phyloP scores from a whole-genome alignment of 2,888 invertebrate genomes.

The Psylliodes chrysocephalus region DNA sequence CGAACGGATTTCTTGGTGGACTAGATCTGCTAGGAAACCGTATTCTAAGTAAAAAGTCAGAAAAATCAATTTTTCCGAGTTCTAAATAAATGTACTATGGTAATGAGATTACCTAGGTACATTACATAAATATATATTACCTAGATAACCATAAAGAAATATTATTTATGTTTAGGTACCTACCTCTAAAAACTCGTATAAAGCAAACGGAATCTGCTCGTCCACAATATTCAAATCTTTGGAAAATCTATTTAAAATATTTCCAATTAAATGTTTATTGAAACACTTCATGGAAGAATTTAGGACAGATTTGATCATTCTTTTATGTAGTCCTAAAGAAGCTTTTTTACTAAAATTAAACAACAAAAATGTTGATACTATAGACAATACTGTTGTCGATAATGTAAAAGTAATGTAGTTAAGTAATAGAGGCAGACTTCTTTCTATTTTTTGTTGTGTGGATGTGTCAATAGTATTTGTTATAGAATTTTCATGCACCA shows the following conservation, averaged over 20 bases:
- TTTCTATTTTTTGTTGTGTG: not conserved
- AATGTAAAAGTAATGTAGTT: slow-evolving; percentile 36
- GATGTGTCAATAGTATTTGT: not conserved
- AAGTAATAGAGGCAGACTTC: slow-evolving; percentile 3
- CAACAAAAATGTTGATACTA: slow-evolving; percentile 34
- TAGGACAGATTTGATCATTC: slow-evolving; percentile 66
- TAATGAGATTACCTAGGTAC: too few species aligned
- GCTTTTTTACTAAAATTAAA: slow-evolving; percentile 43
- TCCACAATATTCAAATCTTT: slow-evolving; percentile 77
- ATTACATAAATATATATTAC: too few species aligned
- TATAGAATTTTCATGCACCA: not conserved
- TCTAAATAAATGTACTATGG: too few species aligned
- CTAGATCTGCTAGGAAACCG: too few species aligned
- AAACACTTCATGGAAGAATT: slow-evolving; percentile 65
- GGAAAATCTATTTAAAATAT: slow-evolving; percentile 70
- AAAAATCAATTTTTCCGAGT: too few species aligned
- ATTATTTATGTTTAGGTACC: not conserved
- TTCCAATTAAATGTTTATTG: slow-evolving; percentile 56
- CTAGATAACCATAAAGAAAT: too few species aligned
- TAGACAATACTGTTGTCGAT: slow-evolving; percentile 29
- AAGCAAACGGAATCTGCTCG: slow-evolving; percentile 53
- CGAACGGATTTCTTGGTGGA: too few species aligned
- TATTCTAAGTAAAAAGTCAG: too few species aligned
- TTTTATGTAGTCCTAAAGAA: slow-evolving; percentile 69
- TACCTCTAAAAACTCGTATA: slow-evolving; percentile 45